Conservation (phyloP, 2,888 invertebrate genomes). For the Eupithecia centaureata region DNA sequence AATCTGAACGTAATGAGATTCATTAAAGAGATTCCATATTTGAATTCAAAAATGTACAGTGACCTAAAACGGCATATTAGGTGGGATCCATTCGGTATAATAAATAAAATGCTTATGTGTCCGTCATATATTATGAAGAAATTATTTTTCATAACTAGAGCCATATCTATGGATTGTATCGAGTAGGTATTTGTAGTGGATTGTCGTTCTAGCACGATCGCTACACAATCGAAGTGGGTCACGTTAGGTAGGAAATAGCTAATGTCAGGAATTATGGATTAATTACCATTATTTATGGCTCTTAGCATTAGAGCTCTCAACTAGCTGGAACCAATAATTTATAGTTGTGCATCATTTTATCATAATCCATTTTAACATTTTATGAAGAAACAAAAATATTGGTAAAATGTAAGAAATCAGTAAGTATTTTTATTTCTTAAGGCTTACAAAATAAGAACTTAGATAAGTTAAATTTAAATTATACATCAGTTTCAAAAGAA, state of each 20-base stretch:
- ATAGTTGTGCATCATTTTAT: background rate
- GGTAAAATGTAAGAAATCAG: too few species aligned
- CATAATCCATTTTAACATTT: too few species aligned
- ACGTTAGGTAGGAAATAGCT: slow-evolving; percentile 3
- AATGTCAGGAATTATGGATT: background rate
- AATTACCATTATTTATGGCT: slow-evolving; percentile 5
- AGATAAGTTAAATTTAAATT: too few species aligned
- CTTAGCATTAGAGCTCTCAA: background rate
- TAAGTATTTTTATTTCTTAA: too few species aligned
- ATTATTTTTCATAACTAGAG: background rate
- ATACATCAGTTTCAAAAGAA: too few species aligned
- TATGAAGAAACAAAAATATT: too few species aligned
- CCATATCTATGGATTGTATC: background rate
- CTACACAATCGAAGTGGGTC: background rate
- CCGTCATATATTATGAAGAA: background rate
- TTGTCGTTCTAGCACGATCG: background rate
- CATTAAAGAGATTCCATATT: background rate
- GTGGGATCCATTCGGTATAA: background rate
- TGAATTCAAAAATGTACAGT: background rate
- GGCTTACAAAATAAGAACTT: too few species aligned
- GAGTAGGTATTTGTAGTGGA: background rate
- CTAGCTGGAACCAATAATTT: background rate
- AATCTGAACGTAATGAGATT: background rate
- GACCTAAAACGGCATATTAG: background rate
- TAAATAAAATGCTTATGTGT: background rate